Conservation (phyloP, 2,113 vertebrate genomes). For the Carettochelys insculpta region DNA sequence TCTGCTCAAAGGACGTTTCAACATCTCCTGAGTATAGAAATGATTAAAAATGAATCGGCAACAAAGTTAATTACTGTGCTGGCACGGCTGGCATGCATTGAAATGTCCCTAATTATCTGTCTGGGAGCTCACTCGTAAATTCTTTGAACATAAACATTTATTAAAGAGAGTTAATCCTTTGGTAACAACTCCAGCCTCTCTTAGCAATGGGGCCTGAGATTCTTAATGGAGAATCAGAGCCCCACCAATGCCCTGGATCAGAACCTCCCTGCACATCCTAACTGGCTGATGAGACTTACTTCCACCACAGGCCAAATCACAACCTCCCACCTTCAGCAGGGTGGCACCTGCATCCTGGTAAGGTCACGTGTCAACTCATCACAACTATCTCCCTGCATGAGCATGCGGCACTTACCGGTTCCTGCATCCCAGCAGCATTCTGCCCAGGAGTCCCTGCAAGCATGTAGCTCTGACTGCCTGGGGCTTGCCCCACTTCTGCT, state of each 20-base stretch:
- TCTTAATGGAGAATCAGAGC: background rate
- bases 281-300: background rate
- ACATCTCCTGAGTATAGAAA: constrained; percentile 50
- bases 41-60: constrained; percentile 70
- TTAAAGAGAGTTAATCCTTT: constrained; percentile 23
- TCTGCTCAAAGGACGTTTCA: constrained; percentile 53
- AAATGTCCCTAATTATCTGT: constrained; percentile 64
- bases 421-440: no score
- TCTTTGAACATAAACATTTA: constrained; percentile 64
- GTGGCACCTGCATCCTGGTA: rapidly evolving
- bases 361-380: background rate
- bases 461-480: rapidly evolving
- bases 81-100: constrained; percentile 54
- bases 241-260: background rate
- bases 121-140: constrained; percentile 36
- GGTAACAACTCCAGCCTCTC: background rate
- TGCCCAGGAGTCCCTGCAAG: no score
- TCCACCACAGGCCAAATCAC: rapidly evolving
- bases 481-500: background rate
- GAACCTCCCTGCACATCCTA: background rate
- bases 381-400: rapidly evolving
- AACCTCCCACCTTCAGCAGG: rapidly evolving
- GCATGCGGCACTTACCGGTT: no score
- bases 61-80: constrained; percentile 67
- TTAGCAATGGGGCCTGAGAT: rapidly evolving